Evolutionary conservation across 2,113 vertebrate genomes (phyloP), one percentile per base, ranked within the genome.

Genomic region (Phalacrocorax carbo): DNA sequence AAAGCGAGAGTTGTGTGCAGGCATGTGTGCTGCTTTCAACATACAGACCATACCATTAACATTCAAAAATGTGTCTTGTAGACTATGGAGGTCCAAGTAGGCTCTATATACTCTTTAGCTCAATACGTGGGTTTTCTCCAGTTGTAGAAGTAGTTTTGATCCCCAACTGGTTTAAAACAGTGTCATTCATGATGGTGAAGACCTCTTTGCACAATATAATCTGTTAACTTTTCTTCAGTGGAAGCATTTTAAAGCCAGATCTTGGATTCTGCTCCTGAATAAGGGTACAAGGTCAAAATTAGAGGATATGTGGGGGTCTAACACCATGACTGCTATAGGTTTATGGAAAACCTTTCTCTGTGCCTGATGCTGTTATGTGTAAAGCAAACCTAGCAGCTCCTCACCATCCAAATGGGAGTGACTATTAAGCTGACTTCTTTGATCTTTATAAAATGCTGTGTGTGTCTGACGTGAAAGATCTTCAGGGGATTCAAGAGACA

Each of bases 1-100:
- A 81, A 97, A 93, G 82, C 55, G 81, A 88, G 51, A 82, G 32
- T 38, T 94, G 15, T 52, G 46, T 76, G 60, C 72, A 79, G 90
- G 66, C 44, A 60, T 66, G 30, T 83, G 44, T 77, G 60, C 44
- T 5, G 2, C 10, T 82, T 65, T 61, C 77, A 42, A 70, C 29
- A 46, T 5, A 25, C 22, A 38, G 49, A 55, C 7, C 34, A 27
- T n/a, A 21, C n/a, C 30, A 48, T n/a, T 48, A 88, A 48, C 12
- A 25, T 14, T 44, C 2, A 62, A 51, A 82, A 85, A 46, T 4
- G 6, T 21, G 11, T 32, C 36, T 60, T 46, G 22, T 11, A 44
- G 12, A 32, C 16, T 29, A 2, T 6, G 13, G 25, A 70, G 7
- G 15, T 55, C 7, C 21, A 82, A 21, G 48, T 61, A 91, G 4